Evolutionary conservation across 2,113 vertebrate genomes (phyloP).

Genomic region (Gopherus flavomarginatus): DNA sequence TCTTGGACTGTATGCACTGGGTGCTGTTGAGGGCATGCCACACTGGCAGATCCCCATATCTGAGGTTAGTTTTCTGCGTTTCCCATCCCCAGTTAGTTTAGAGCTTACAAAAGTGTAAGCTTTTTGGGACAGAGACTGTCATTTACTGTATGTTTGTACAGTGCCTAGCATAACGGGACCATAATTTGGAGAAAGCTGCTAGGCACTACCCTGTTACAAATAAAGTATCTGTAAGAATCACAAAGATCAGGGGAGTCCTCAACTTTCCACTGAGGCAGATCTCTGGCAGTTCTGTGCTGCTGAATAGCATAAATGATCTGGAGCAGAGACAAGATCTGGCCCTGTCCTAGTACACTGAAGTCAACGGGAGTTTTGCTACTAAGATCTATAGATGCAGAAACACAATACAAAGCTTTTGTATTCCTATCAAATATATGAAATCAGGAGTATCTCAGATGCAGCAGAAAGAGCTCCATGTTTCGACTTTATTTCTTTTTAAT

Average conservation of each 20-base stretch:
- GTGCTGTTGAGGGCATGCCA: not conserved
- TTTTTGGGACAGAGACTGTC: not conserved
- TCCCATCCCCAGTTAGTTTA: not conserved
- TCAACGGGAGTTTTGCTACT: not conserved
- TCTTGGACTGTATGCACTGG: accelerated
- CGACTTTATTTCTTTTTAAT: not conserved
- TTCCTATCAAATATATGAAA: not conserved
- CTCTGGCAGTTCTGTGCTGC: not conserved
- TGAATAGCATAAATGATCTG: not conserved
- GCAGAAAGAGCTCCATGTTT: not conserved
- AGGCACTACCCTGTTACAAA: not conserved
- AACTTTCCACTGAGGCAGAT: not conserved
- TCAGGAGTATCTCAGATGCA: not conserved
- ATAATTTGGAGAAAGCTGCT: not conserved
- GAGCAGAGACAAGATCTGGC: not conserved
- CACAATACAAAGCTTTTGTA: not conserved
- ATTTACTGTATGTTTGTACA: not conserved
- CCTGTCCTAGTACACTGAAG: not conserved
- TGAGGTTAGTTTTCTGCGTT: not conserved
- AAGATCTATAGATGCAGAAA: not conserved
- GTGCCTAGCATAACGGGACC: not conserved
- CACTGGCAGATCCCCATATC: not conserved
- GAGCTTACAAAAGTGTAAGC: not conserved
- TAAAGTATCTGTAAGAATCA: not conserved
- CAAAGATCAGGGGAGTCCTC: not conserved